Evolutionary conservation across 2,797 vertebrate species (phyloP), one percentile per base, ranked within the genome.

Genomic region (Chaetophractus vellerosus): DNA sequence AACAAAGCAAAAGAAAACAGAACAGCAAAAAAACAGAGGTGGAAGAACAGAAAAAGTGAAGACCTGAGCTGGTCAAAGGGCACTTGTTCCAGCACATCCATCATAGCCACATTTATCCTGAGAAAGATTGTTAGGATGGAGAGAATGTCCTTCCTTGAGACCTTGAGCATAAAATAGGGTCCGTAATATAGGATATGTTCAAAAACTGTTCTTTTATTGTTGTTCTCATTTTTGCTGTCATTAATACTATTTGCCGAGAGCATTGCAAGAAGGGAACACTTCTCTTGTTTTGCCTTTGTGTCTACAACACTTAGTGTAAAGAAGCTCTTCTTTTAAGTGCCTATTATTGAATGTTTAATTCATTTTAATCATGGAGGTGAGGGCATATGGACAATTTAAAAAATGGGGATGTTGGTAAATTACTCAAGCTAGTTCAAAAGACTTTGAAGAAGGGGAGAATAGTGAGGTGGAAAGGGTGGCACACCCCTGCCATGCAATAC

Each of bases 401-500:
- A 78, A 83, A 82, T 3, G 14, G 52, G 5, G 14, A 59, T 63
- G 81, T 85, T 85, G 26, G 31, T 88, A 69, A 93, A 69, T 80
- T 95, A 71, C 21, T 64, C 61, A 87, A 92, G 6, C 9, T 80
- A 52, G 33, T 79, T 93, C 26, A 92, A 48, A 97, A 90, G n/a
- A 72, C 16, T 41, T 86, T 85, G 5, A 88, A 88, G 48, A 64
- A 33, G 63, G 16, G n/a, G 31, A 59, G 68, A 57, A 57, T 48
- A 36, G 18, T 63, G 19, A 21, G 19, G 19, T 76, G 11, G 41
- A 57, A 91, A 93, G n/a, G 59, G 15, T 28, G 19, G 4, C 33
- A 48, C 38, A 68, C 48, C 4, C 18, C 6, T 26, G 55, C 81
- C 24, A 48, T 89, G 23, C 18, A 82, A 28, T n/a, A 68, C 5